Evolutionary conservation across 1,140 invertebrate species (phyloP).

Genomic region (Diploscapter pachys): DNA sequence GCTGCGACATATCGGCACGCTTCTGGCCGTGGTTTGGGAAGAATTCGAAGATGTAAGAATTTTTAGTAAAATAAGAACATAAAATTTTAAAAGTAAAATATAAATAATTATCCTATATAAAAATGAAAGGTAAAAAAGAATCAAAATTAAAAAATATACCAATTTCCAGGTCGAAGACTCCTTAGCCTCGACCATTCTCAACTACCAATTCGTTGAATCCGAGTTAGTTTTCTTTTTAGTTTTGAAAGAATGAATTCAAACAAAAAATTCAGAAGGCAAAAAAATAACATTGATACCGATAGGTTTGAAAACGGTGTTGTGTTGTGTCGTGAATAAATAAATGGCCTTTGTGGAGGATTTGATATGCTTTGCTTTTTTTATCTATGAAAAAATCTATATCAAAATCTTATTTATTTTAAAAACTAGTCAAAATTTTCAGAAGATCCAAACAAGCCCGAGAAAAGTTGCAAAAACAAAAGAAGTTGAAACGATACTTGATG

Average conservation of each 20-base stretch:
- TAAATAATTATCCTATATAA: not conserved
- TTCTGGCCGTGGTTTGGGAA: constrained; percentile 60
- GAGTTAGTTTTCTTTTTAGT: constrained; percentile 50
- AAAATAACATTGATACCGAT: constrained; percentile 23
- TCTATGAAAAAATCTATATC: constrained; percentile 1
- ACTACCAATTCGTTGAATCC: constrained; percentile 49
- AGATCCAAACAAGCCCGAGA: constrained; percentile 58
- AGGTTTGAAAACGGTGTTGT: constrained; percentile 22
- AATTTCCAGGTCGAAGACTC: constrained; percentile 52
- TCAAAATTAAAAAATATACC: not conserved
- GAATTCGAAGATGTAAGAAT: constrained; percentile 56
- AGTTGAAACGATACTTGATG: constrained; percentile 61
- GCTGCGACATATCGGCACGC: constrained; percentile 59
- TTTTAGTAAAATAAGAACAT: not conserved
- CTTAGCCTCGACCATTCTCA: constrained; percentile 41
- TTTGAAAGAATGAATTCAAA: constrained; percentile 53
- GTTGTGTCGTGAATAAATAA: constrained; percentile 31
- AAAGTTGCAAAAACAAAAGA: constrained; percentile 58
- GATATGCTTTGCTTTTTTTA: constrained; percentile 21
- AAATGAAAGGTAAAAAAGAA: not conserved
- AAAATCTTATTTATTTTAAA: not conserved
- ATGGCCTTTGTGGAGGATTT: constrained; percentile 20
- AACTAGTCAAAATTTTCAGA: constrained; percentile 43
- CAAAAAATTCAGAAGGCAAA: constrained; percentile 2
- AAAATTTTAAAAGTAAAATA: too few relatives aligned